Evolutionary conservation across 2,797 vertebrate genomes (phyloP).

Genomic region (Channallabes apus): DNA sequence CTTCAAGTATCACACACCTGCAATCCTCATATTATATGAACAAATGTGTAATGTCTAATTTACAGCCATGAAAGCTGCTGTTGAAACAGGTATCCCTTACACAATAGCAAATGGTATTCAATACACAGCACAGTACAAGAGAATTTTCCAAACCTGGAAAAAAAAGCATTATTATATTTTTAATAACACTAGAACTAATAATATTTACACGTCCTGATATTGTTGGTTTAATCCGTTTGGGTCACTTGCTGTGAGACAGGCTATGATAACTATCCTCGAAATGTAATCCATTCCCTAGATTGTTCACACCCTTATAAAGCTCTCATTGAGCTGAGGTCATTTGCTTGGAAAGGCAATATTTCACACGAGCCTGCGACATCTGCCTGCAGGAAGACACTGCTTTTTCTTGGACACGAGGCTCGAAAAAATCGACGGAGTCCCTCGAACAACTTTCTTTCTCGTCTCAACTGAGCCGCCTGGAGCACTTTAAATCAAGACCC

Average conservation of each 20-base stretch:
- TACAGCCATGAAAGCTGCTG: no score
- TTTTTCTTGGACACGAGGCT: constrained; percentile 35
- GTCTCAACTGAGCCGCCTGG: constrained; percentile 35
- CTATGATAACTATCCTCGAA: constrained; percentile 15
- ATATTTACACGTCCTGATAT: background rate
- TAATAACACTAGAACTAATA: background rate
- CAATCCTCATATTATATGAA: no score
- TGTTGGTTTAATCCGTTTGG: constrained; percentile 13
- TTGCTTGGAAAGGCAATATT: constrained; percentile 47
- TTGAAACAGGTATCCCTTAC: background rate
- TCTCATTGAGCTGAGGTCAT: constrained; percentile 37
- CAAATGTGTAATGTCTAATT: no score
- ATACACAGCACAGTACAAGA: background rate
- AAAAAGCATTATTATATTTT: background rate
- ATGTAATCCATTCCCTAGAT: constrained; percentile 18
- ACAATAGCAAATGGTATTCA: background rate
- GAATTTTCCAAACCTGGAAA: background rate
- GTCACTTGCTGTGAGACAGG: constrained; percentile 26
- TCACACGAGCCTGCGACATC: constrained; percentile 46
- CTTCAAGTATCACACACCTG: no score
- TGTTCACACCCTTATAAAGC: constrained; percentile 30
- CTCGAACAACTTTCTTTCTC: constrained; percentile 16
- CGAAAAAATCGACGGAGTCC: constrained; percentile 6
- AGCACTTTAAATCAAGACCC: constrained; percentile 46
- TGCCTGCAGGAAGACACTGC: constrained; percentile 28